Conservation (phyloP, 2,113 vertebrate species). For the Notechis scutatus region DNA sequence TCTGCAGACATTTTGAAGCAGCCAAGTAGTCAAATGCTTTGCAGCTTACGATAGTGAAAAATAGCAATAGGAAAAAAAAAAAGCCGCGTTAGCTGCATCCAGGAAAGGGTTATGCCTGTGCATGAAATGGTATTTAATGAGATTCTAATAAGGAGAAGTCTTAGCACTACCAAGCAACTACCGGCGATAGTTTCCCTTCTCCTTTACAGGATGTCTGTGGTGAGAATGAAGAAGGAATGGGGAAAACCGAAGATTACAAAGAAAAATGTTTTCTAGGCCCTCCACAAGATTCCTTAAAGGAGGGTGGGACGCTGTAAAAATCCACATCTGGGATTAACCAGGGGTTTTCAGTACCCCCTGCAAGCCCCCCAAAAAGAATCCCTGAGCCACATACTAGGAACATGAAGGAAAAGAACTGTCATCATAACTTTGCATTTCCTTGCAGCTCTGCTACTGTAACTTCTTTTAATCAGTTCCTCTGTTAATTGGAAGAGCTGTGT, state of each 20-base stretch:
- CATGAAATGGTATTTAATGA: neutral
- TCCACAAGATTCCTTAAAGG: neutral
- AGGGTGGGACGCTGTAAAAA: neutral
- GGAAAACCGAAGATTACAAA: neutral
- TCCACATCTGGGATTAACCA: too few species aligned
- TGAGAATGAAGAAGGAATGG: neutral
- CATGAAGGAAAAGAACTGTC: slow-evolving; percentile 24
- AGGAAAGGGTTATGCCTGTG: neutral
- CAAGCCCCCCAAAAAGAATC: neutral
- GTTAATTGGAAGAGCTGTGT: slow-evolving; percentile 64
- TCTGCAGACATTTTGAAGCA: neutral
- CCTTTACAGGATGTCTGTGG: neutral
- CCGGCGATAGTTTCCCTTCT: neutral
- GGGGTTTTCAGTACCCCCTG: neutral
- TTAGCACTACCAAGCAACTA: neutral
- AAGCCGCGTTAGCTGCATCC: neutral
- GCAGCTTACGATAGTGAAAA: neutral
- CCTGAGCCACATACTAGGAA: neutral
- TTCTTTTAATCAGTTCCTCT: slow-evolving; percentile 57
- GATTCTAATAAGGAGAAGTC: neutral
- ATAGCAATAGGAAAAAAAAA: neutral
- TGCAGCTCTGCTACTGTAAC: slow-evolving; percentile 60
- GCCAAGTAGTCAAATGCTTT: neutral
- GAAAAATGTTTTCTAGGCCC: neutral
- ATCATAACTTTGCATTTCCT: slow-evolving; percentile 54